A percentile compares a stretch with the other conserved stretches of the same genome.
Conservation (phyloP, 2,888 invertebrate genomes). For the Anoplius nigerrimus region DNA sequence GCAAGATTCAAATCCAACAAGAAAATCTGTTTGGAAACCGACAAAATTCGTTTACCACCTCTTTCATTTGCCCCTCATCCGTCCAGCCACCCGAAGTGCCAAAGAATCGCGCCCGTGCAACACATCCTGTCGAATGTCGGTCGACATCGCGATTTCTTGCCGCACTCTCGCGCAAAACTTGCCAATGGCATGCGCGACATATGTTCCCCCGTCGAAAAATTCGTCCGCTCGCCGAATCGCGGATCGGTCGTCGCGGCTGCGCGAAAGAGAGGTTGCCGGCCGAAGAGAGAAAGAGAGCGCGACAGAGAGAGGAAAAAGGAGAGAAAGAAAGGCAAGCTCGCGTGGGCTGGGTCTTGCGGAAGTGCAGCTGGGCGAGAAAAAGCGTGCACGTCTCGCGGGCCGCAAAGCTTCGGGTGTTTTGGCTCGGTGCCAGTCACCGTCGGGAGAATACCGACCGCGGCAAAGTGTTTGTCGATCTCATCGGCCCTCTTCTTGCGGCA, state of each 20-base stretch:
- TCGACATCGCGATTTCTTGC: too few species aligned
- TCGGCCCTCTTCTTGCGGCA: conserved; percentile 27
- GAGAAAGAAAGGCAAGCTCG: neutral
- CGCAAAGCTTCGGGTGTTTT: conserved; percentile 24
- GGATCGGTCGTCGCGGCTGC: neutral
- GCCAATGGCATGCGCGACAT: neutral
- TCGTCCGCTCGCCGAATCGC: neutral
- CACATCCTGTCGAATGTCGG: too few species aligned
- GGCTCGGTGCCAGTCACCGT: conserved; percentile 40
- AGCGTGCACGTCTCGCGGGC: neutral
- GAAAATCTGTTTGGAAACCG: too few species aligned
- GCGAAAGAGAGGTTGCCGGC: neutral
- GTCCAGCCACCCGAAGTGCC: too few species aligned
- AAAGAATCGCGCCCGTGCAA: too few species aligned
- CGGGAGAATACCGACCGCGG: conserved; percentile 20
- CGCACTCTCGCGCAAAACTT: neutral
- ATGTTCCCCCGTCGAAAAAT: conserved; percentile 2
- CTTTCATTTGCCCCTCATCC: too few species aligned
- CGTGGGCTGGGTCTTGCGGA: conserved; percentile 3
- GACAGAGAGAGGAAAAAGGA: neutral
- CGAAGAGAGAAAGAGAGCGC: neutral
- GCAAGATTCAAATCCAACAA: too few species aligned
- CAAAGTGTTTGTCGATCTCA: conserved; percentile 45
- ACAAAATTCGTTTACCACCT: too few species aligned
- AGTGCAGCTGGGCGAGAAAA: conserved; percentile 14